Conservation (phyloP, 2,113 vertebrate species). For the Apodemus sylvaticus region DNA sequence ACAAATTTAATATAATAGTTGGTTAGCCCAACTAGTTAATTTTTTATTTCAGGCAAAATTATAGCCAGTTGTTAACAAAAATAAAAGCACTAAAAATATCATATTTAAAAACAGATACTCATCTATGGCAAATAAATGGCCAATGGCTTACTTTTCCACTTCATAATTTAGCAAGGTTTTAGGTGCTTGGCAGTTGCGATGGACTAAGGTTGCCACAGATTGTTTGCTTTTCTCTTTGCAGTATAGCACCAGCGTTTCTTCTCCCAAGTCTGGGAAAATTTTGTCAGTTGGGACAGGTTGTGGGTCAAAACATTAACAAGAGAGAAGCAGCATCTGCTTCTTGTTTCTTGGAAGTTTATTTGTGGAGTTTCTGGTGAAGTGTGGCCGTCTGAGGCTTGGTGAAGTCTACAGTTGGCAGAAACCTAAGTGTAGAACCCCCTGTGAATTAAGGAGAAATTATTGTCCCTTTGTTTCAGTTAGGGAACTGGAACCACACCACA, state of each 20-base stretch:
- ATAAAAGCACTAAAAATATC: neutral
- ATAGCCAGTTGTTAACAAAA: neutral
- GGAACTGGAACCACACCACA: neutral
- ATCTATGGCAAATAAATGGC: neutral
- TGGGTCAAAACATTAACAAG: neutral
- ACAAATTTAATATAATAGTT: neutral
- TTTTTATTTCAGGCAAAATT: neutral
- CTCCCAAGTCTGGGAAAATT: neutral
- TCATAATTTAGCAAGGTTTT: slow-evolving; percentile 3
- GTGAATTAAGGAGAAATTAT: neutral
- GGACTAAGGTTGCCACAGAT: neutral
- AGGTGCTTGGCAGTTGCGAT: neutral
- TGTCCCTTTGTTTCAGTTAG: neutral
- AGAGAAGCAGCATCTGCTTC: neutral
- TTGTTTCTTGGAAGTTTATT: neutral
- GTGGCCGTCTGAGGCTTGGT: neutral
- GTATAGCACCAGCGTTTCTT: neutral
- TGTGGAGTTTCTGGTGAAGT: neutral
- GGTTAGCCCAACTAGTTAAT: neutral
- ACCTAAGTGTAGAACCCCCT: neutral
- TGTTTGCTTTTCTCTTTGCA: neutral
- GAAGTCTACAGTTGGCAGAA: neutral
- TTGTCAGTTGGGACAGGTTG: neutral
- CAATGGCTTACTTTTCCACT: slow-evolving; percentile 17
- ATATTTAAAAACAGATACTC: neutral